Evolutionary conservation across 37 sponge, comb jelly and placozoan species (phyloP).

Genomic region (Halichondria panicea): DNA sequence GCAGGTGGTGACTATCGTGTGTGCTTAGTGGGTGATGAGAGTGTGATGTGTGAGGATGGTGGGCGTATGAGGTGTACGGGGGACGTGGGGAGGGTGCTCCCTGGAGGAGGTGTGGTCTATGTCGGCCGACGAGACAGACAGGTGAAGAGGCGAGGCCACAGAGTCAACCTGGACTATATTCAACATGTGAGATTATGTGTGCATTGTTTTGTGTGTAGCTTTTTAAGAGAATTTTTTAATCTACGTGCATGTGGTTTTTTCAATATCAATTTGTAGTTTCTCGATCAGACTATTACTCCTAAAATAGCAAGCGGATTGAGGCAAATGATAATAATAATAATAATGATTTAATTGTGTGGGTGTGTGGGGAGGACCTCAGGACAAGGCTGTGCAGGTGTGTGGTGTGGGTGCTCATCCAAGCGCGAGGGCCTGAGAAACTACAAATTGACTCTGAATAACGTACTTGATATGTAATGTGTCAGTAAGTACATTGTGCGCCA

Average conservation of each 20-base stretch:
- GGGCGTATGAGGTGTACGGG: constrained; percentile 69
- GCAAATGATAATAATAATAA: too few species aligned
- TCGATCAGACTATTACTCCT: constrained; percentile 3
- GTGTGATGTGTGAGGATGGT: background rate
- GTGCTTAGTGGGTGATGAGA: constrained; percentile 74
- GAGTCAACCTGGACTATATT: constrained; percentile 69
- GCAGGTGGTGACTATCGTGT: constrained; percentile 70
- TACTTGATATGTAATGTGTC: too few species aligned
- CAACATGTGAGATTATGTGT: constrained; percentile 46
- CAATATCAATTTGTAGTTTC: background rate
- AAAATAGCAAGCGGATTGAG: too few species aligned
- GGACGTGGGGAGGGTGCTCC: constrained; percentile 55
- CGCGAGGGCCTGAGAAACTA: too few species aligned
- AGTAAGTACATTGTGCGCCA: too few species aligned
- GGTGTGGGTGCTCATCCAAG: too few species aligned
- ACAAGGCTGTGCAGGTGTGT: too few species aligned
- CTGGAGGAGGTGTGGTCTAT: constrained; percentile 43
- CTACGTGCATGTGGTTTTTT: background rate
- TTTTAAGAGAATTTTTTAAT: background rate
- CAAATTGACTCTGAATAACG: too few species aligned
- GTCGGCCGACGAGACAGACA: constrained; percentile 78
- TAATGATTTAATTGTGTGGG: too few species aligned
- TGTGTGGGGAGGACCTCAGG: too few species aligned
- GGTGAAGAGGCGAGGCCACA: constrained; percentile 77
- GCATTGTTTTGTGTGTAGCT: constrained; percentile 9